Evolutionary conservation across 2,888 invertebrate species (phyloP).

Genomic region (Habrosyne pyritoides): DNA sequence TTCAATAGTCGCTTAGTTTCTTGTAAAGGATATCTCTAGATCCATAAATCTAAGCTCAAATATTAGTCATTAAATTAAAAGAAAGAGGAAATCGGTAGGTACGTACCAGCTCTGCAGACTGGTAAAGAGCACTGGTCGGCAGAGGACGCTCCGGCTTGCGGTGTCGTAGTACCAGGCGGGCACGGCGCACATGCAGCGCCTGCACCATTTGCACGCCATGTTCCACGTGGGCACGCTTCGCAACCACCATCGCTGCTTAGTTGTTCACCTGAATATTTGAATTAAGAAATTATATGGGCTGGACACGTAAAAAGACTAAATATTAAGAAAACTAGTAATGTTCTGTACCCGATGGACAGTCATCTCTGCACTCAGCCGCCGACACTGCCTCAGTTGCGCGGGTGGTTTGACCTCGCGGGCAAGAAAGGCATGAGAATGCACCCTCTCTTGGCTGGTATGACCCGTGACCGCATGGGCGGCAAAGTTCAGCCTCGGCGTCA

Average conservation of each 20-base stretch:
- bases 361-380: constrained; percentile 93
- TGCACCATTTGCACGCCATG: constrained; percentile 92
- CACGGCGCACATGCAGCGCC: constrained; percentile 95
- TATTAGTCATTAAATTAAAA: not conserved
- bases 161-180: constrained; percentile 95
- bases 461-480: constrained; percentile 96
- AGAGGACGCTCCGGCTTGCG: constrained; percentile 91
- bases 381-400: constrained; percentile 95
- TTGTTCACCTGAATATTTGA: constrained; percentile 86
- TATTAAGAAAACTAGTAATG: not conserved
- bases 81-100: not conserved
- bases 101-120: constrained; percentile 89
- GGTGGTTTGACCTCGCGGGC: constrained; percentile 96
- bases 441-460: constrained; percentile 96
- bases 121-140: constrained; percentile 96
- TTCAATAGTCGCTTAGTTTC: too few species aligned
- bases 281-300: not conserved
- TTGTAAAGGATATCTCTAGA: too few species aligned
- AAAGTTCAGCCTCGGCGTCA: constrained; percentile 93
- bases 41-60: too few species aligned
- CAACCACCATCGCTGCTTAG: constrained; percentile 94
- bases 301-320: not conserved
- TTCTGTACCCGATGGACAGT: constrained; percentile 87
- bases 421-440: constrained; percentile 93
- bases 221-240: constrained; percentile 95